A percentile compares a stretch with the other conserved stretches of the same genome.
These are phyloP conservation scores for Girardinus metallicus DNA, from an alignment of 2,797 vertebrate genomes.

Conservation along the genomic window DNA sequence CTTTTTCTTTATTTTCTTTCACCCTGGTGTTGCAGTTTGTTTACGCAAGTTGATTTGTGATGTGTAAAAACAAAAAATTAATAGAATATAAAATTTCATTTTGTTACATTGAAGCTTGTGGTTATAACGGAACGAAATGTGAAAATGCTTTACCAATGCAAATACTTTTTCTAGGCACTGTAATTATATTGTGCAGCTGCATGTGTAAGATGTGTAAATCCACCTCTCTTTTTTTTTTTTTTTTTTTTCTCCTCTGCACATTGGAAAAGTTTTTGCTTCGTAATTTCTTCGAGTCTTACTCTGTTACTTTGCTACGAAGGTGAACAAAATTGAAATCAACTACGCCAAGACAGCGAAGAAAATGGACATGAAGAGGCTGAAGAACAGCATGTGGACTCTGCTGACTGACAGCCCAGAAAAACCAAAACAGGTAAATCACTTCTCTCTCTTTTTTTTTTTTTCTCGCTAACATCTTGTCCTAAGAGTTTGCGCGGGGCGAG, in stretches of 20 bases:
- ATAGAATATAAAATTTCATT: too few relatives aligned
- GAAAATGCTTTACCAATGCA: background rate
- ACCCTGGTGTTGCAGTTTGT: too few relatives aligned
- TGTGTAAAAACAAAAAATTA: too few relatives aligned
- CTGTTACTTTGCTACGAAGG: conserved; percentile 69
- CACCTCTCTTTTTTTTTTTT: too few relatives aligned
- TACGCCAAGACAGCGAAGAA: conserved; percentile 93
- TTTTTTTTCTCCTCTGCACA: background rate
- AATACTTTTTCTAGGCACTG: background rate
- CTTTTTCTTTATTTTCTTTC: too few relatives aligned
- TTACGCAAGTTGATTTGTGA: too few relatives aligned
- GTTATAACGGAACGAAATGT: background rate
- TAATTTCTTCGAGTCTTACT: background rate
- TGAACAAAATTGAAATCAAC: conserved; percentile 90
- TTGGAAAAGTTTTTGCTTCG: background rate
- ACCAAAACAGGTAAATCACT: conserved; percentile 56
- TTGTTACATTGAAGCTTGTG: background rate
- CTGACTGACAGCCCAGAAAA: conserved; percentile 76
- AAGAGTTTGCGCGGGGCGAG: background rate
- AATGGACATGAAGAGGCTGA: conserved; percentile 95
- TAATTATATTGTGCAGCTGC: background rate
- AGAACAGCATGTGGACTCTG: conserved; percentile 91
- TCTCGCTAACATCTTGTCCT: background rate
- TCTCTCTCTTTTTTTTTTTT: background rate
- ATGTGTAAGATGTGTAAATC: background rate